Percentiles rank a stretch among this genome's conserved stretches.
Conservation (phyloP, 2,797 vertebrate genomes). For the Limosa lapponica region DNA sequence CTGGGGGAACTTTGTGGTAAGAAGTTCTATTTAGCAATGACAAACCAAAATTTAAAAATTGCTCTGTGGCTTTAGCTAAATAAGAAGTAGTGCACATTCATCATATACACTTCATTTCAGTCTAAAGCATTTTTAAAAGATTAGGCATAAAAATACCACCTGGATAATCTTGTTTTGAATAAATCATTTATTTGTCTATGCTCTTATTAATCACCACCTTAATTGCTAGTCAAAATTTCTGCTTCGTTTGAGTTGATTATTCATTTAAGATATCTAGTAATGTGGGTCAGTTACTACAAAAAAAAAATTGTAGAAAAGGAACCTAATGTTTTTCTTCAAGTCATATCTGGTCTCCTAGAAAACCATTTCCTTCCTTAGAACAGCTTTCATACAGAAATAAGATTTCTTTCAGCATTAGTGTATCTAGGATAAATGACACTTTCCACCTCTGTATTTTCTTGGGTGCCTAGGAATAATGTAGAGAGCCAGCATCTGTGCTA, state of each 20-base stretch:
- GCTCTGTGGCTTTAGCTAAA: background rate
- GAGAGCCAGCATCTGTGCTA: conserved; percentile 46
- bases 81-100: background rate
- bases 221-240: background rate
- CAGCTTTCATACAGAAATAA: conserved; percentile 19
- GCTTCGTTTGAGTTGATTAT: background rate
- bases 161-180: background rate
- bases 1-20: background rate
- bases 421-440: conserved; percentile 42
- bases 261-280: background rate
- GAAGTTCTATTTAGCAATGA: background rate
- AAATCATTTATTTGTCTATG: background rate
- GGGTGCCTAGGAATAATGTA: conserved; percentile 58
- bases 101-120: background rate
- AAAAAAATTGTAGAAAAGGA: background rate
- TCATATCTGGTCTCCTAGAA: conserved; percentile 18
- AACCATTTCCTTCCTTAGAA: conserved; percentile 6
- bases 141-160: background rate
- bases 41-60: background rate
- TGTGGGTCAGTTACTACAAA: background rate
- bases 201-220: background rate
- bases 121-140: background rate
- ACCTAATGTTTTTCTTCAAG: conserved; percentile 11
- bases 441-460: conserved; percentile 67
- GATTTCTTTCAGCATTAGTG: conserved; percentile 49